Base-by-base conservation (phyloP, 2,113 vertebrate genomes). In the Apteryx owenii region DNA sequence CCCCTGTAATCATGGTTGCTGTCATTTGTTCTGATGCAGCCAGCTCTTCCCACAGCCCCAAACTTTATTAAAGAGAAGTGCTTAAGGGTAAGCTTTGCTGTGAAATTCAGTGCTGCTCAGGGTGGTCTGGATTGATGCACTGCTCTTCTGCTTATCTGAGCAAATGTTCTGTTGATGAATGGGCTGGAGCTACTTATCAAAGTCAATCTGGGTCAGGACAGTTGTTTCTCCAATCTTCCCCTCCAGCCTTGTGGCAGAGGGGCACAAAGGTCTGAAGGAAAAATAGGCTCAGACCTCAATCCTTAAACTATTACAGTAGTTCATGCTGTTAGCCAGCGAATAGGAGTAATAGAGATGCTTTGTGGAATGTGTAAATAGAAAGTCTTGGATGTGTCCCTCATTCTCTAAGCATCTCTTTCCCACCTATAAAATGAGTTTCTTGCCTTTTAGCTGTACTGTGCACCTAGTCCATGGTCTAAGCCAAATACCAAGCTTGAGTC, bases 241-340 rank as follows among this genome's bases (percentile, higher is more conserved):
- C 85, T 70, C 42, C 53, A 83, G 62, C 90, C 79, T 91, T 31
- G n/a, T 77, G 26, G 60, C 65, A 91, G 48, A 85, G 29, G 71
- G n/a, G 15, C 25, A 58, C 7, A 60, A 89, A 82, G 88, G 92
- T 96, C 88, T 90, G 82, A 29, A 88, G 80, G 26, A 80, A 65
- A 68, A 50, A 51, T 11, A 44, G 61, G 21, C 82, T 93, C 29
- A 33, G 48, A 65, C 85, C 58, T 82, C 58, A 70, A 48, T n/a
- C 68, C 79, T 77, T 38, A 61, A n/a, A 14, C n/a, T 61, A 0
- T 38, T 66, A 2, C 22, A 77, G 88, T 16, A 11, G 71, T 48
- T 90, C 69, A 61, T 82, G 72, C 62, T 90, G 46, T 48, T 70
- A 54, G 71, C 94, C 92, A 90, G 91, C 94, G 90, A 91, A 36